phyloP scores from a whole-genome alignment of 2,888 invertebrate species.

The Rotaria magnacalcarata region DNA sequence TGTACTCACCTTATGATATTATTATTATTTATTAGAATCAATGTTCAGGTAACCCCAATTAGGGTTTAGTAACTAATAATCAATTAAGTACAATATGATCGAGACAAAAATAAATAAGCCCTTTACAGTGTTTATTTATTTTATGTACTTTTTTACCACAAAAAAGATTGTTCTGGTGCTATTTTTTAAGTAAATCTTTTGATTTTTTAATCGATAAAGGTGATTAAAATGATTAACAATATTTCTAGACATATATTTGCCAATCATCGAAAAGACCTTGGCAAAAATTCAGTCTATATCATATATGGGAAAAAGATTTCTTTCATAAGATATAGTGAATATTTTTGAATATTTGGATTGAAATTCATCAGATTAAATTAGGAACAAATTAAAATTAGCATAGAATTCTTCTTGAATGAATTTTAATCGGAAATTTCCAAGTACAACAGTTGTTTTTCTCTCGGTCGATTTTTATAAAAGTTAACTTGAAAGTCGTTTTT shows the following conservation, averaged over 20 bases:
- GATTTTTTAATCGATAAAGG: not conserved
- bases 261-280: not conserved
- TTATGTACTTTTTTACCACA: not conserved
- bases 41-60: not conserved
- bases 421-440: not conserved
- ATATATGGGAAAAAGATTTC: too few relatives aligned
- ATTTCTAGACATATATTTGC: not conserved
- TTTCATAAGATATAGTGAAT: not conserved
- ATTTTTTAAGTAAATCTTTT: not conserved
- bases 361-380: not conserved
- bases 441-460: not conserved
- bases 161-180: not conserved
- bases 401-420: not conserved
- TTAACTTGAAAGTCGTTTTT: not conserved
- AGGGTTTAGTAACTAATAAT: not conserved
- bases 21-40: not conserved
- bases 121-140: not conserved
- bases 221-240: not conserved
- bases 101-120: not conserved
- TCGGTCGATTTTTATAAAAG: not conserved
- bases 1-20: conserved; percentile 13
- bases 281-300: not conserved
- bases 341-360: not conserved
- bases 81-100: not conserved
- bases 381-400: not conserved